Base-by-base conservation (phyloP, 1,140 invertebrate genomes). In the Bradysia coprophila region DNA sequence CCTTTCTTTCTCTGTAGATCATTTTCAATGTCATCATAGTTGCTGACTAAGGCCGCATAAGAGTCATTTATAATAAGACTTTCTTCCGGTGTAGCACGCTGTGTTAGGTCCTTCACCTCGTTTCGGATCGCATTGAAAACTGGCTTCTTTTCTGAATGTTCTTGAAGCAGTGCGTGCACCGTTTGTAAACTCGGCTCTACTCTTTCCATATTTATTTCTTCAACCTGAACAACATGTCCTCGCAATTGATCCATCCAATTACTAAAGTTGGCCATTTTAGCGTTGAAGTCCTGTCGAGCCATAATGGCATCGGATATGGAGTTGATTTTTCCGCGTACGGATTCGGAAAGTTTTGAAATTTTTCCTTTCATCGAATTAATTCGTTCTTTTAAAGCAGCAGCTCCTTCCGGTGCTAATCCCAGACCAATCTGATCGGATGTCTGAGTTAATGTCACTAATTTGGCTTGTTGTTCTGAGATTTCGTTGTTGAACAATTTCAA, bases 201-300 rank as follows among this genome's bases (percentile, higher is more conserved):
- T 54, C 82, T 77, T 48, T 85, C 80, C 2, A 80, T 67, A 52
- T 75, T 73, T 13, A 91, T 74, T 53, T 87, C 83, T 57, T 81
- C 79, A 38, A 84, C 75, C 48, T 82, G 77, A 33, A 77, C 73
- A 16, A 85, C 71, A 49, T 81, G 78, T 16, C 72, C 65, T 48
- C 77, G 69, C 36, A 89, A 67, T 41, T 78, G 71, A 34, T 79
- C 78, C 60, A 93, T 75, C 85, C 86, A 92, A 40, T 78, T 80
- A 38, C 80, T 75, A 53, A 93, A 86, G 46, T 80, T 77, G 10
- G 75, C 69, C 37, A 93, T 64, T 54, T 82, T 81, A 19, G 76
- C 75, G 49, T 84, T 75, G 48, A 92, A 86, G 55, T 93, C 87
- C 65, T 91, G 82, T 48, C 76, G 66, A 3, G 76, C 69, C 28